These are phyloP conservation scores for Crypturellus undulatus DNA, from an alignment of 2,113 vertebrate genomes.

Conservation along the genomic window DNA sequence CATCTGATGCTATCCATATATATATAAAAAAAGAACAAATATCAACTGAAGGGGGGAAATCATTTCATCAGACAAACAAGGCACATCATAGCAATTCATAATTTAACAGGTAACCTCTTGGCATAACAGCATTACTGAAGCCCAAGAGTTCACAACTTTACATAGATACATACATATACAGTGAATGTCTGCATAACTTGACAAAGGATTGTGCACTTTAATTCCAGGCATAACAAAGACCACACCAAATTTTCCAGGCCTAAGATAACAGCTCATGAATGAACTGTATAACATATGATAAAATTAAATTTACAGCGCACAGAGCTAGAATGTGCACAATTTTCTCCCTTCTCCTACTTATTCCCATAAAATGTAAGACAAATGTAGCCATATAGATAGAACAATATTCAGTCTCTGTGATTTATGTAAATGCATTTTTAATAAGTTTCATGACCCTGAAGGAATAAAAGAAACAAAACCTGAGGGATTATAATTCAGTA, in stretches of 20 bases:
- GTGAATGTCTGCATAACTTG: background rate
- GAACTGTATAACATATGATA: background rate
- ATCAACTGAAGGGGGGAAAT: accelerated
- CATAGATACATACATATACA: accelerated
- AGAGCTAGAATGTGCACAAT: background rate
- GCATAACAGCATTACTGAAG: background rate
- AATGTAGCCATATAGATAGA: background rate
- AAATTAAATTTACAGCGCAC: background rate
- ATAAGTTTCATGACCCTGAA: background rate
- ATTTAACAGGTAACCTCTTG: background rate
- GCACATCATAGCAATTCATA: background rate
- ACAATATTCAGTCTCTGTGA: background rate
- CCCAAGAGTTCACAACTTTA: background rate
- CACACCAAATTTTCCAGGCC: background rate
- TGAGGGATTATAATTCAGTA: background rate
- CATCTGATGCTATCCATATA: background rate
- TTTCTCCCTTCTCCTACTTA: background rate
- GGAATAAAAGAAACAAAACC: conserved; percentile 10
- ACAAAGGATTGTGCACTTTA: background rate
- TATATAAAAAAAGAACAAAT: background rate
- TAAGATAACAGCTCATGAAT: background rate
- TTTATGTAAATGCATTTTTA: background rate
- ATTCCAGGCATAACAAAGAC: background rate
- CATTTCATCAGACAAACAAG: background rate
- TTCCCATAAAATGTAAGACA: background rate